Percentiles rank a stretch among this genome's conserved stretches.
Conservation (phyloP, 2,888 invertebrate genomes). For the Eupithecia vulgata region DNA sequence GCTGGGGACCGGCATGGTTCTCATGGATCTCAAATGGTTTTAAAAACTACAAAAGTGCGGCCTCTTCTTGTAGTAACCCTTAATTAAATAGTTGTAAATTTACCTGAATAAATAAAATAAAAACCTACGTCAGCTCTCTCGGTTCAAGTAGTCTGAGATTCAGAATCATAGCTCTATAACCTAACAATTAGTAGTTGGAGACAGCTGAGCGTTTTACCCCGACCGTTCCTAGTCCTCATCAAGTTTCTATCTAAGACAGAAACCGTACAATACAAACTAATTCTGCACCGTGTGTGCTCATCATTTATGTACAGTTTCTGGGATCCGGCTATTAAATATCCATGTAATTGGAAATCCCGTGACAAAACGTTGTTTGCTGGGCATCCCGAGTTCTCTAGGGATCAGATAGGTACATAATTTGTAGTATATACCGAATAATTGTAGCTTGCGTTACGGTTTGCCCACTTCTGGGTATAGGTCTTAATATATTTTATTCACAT, state of each 20-base stretch:
- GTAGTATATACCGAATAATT: neutral
- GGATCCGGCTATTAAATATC: conserved; percentile 62
- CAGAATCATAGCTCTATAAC: neutral
- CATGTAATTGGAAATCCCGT: conserved; percentile 65
- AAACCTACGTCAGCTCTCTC: no score
- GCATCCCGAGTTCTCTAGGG: conserved; percentile 14
- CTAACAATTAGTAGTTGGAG: neutral
- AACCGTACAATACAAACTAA: neutral
- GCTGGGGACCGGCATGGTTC: no score
- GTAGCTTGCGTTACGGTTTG: neutral
- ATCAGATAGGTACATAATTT: neutral
- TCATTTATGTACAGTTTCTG: conserved; percentile 59
- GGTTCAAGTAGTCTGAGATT: neutral
- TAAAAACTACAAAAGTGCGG: no score
- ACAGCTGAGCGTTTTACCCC: neutral
- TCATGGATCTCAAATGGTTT: no score
- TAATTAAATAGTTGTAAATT: no score
- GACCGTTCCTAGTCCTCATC: neutral
- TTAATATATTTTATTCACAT: neutral
- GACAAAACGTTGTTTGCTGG: conserved; percentile 44
- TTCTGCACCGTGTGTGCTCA: conserved; percentile 46
- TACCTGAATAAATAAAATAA: no score
- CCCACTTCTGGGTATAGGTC: no score
- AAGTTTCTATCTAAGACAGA: neutral
- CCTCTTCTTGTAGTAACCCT: no score